Percentiles rank a stretch among this genome's conserved stretches.
phyloP scores from a whole-genome alignment of 2,113 vertebrate species.

The Corythaeola cristata region DNA sequence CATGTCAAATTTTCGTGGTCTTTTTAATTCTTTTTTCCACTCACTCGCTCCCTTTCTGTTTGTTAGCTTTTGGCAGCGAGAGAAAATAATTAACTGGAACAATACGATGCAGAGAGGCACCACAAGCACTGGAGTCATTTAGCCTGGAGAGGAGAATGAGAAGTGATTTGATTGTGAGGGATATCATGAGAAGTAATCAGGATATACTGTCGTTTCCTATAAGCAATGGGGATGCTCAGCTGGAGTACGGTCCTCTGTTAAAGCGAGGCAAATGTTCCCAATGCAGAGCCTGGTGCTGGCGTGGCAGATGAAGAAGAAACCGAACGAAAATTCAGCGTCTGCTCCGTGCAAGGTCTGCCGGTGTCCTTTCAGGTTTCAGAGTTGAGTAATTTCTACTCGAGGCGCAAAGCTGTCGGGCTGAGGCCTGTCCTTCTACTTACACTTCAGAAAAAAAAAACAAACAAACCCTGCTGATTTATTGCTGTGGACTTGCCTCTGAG shows the following conservation, averaged over 20 bases:
- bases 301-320: background rate
- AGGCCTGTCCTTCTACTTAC: background rate
- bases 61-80: background rate
- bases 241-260: background rate
- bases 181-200: background rate
- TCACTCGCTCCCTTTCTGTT: background rate
- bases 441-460: background rate
- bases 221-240: background rate
- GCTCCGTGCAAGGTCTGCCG: background rate
- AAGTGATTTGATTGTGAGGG: conserved; percentile 23
- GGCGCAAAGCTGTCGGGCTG: background rate
- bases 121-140: background rate
- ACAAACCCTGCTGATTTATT: background rate
- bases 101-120: background rate
- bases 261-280: background rate
- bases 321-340: background rate
- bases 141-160: conserved; percentile 6
- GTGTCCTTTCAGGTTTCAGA: background rate
- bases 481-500: conserved; percentile 5
- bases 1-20: background rate
- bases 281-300: background rate
- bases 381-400: background rate
- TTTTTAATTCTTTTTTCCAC: too few species aligned
- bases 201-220: background rate
- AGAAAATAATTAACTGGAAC: background rate